phyloP scores from a whole-genome alignment of 2,888 invertebrate species.

The Hypercompe scribonia region DNA sequence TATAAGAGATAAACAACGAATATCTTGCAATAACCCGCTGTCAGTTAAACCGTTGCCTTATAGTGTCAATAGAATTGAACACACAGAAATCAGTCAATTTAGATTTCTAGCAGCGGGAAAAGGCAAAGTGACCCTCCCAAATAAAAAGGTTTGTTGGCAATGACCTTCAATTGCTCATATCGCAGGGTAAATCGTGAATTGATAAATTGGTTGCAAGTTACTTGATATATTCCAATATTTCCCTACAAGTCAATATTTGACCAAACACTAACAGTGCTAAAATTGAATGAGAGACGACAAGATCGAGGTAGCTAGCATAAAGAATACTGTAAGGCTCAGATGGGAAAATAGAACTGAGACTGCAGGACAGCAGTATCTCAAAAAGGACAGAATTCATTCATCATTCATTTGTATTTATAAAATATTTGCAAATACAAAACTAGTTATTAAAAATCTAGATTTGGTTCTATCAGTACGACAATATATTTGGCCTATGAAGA shows the following conservation, averaged over 20 bases:
- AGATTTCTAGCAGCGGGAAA: not conserved
- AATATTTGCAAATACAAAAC: not conserved
- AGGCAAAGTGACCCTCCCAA: not conserved
- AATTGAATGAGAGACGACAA: too few relatives aligned
- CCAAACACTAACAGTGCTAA: not conserved
- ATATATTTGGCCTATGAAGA: not conserved
- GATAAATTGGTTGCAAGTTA: not conserved
- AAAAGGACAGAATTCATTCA: too few relatives aligned
- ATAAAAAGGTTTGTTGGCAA: not conserved
- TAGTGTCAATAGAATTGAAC: conserved; percentile 8
- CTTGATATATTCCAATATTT: not conserved
- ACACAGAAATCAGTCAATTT: not conserved
- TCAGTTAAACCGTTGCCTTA: not conserved
- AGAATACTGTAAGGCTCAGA: too few relatives aligned
- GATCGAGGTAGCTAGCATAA: too few relatives aligned
- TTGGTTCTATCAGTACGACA: not conserved
- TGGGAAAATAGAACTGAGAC: too few relatives aligned
- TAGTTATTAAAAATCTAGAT: not conserved
- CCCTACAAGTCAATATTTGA: not conserved
- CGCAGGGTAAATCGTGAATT: not conserved
- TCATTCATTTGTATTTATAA: too few relatives aligned
- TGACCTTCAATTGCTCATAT: not conserved
- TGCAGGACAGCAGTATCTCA: too few relatives aligned
- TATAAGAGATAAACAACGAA: not conserved
- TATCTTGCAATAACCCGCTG: not conserved